Evolutionary conservation across 64 coral and sea anemone genomes (phyloP), one percentile per base, ranked within the genome.

Genomic region (Platygyra sinensis): DNA sequence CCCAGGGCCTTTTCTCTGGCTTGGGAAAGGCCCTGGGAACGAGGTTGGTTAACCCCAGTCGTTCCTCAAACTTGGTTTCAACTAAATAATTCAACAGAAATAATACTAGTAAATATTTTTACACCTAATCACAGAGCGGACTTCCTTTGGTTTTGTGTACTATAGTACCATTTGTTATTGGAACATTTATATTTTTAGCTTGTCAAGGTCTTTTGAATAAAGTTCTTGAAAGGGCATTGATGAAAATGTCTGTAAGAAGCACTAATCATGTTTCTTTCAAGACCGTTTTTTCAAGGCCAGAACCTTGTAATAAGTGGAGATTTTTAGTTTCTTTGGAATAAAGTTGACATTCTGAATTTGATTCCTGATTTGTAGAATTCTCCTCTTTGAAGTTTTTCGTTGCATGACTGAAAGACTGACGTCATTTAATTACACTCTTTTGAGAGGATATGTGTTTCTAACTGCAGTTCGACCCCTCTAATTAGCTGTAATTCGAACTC

Each of bases 251-350:
- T 10, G n/a, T 11, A n/a, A 24, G 22, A 6, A 11, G 22, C 20
- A 25, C 22, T 10, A 25, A 29, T 28, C n/a, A 12, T 79, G 49
- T 79, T 55, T 79, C 9, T 79, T 79, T 55, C 76, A 57, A 79
- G 76, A 51, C 76, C 15, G 13, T 7, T 50, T 79, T 79, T 55
- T 46, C 16, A 79, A 79, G 22, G 46, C 8, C 22, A n/a, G 49
- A 36, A 19, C 32, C 38, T 18, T 8, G 31, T 75, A 49, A 75
- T 57, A 57, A 57, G 54, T 42, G 33, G 73, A 75, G 38, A 57
- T 54, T 79, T 79, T 52, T 59, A 79, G 76, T 79, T 79, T 28
- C 76, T 79, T 55, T 79, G n/a, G 27, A 79, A 55, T 55, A 55
- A 79, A 79, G 8, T 42, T 20, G 17, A 75, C 54, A 57, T 57